Base-by-base conservation (phyloP, 2,888 invertebrate genomes). In the Parthenolecanium corni region DNA sequence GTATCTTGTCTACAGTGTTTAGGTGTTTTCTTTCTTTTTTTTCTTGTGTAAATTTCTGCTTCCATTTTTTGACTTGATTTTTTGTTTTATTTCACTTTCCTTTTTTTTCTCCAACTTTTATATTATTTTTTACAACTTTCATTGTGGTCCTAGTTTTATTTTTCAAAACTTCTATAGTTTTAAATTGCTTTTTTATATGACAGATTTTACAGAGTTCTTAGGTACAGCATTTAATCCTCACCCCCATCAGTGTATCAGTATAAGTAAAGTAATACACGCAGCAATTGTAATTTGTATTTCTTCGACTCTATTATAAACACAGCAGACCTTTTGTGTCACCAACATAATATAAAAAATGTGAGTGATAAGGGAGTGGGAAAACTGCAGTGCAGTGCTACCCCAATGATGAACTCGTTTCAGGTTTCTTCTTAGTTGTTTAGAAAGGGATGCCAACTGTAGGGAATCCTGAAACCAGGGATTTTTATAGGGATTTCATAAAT, bases 141-240 rank as follows among this genome's bases (percentile, higher is more conserved):
- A 20, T 46, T 36, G 57, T 44, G 31, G 54, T 54, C 46, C 47
- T 57, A 46, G 25, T 57, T 57, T 57, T 57, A 31, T 46, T 57
- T 57, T 57, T 18, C 46, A 57, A 57, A 46, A 57, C 47, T 36
- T 36, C 46, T 57, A 46, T 36, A 23, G 46, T 31, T 54, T 54
- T 54, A 54, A 54, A 54, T 54, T 54, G 54, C 40, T 54, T 54
- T 54, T 42, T 54, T 54, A 40, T 54, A 40, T 54, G 54, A 40
- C 54, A 54, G 54, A 40, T 54, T 42, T 54, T 54, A 52, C 31
- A 31, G 40, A 54, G 54, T 54, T 54, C 14, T 54, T 54, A 38
- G 23, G 54, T 54, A 40, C n/a, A n/a, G n/a, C n/a, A n/a, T n/a
- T n/a, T n/a, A n/a, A 6, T 31, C 31, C 31, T 9, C 31, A 6